A percentile compares a stretch with the other conserved stretches of the same genome.
These are phyloP conservation scores for Labia minor DNA, from an alignment of 2,888 invertebrate genomes.

Conservation along the genomic window DNA sequence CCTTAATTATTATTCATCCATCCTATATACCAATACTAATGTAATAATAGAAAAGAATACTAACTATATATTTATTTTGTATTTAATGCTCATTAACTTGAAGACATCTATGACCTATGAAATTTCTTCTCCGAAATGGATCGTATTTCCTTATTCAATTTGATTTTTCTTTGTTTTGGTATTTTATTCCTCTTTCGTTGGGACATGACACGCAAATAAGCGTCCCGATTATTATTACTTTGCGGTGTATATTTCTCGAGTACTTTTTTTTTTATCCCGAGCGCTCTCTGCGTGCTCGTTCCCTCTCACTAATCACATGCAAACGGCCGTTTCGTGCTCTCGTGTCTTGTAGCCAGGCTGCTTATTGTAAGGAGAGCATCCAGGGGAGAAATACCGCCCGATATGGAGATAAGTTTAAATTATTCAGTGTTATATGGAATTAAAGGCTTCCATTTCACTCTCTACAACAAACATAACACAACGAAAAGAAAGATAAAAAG, in stretches of 20 bases:
- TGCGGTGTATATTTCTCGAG: not conserved
- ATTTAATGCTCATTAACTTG: too few relatives aligned
- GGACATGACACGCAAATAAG: not conserved
- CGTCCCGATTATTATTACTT: not conserved
- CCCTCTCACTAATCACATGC: not conserved
- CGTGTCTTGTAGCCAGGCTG: not conserved
- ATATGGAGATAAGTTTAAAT: not conserved
- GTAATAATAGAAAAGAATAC: too few relatives aligned
- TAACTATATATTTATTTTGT: too few relatives aligned
- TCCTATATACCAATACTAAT: too few relatives aligned
- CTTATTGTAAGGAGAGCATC: slow-evolving; percentile 8
- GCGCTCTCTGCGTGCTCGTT: slow-evolving; percentile 6
- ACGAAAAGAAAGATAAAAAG: too few relatives aligned
- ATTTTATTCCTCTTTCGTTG: not conserved
- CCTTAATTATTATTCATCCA: too few relatives aligned
- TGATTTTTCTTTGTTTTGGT: not conserved
- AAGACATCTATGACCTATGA: too few relatives aligned
- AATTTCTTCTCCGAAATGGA: too few relatives aligned
- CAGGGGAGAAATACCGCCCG: not conserved
- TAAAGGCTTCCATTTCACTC: not conserved
- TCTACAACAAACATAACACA: too few relatives aligned
- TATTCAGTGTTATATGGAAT: slow-evolving; percentile 13
- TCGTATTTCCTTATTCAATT: too few relatives aligned
- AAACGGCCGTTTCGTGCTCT: slow-evolving; percentile 2
- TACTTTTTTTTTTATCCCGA: not conserved